Base-by-base conservation (phyloP, 2,888 invertebrate species). In the Idaea aversata region DNA sequence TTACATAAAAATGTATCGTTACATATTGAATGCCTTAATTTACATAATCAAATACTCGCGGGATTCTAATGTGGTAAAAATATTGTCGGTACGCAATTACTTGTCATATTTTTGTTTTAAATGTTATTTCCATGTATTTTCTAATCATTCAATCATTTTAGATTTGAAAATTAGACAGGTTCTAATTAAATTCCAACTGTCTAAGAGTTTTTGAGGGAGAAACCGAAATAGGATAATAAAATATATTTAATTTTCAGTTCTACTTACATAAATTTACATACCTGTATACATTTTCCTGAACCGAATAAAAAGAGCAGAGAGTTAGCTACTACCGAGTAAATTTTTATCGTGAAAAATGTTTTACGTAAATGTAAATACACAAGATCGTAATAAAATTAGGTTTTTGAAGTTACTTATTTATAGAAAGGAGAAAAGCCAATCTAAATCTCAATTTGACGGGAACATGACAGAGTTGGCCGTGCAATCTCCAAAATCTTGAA, bases 1-100 rank as follows among this genome's bases (percentile, higher is more conserved):
- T 74, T 68, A 70, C 72, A 71, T 72, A 76, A 74, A 79, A 77
- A 77, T 72, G 69, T 72, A 70, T 70, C 65, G 60, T 61, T 25
- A 59, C 59, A 59, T 63, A 63, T 70, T 70, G 71, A 74, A 71
- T 63, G 61, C 25, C 62, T 67, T 66, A 65, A 69, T 69, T 67
- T 69, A 61, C 65, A 67, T 65, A 16, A 47, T 63, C 64, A 67
- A 61, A 66, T 64, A 64, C 65, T 66, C 59, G 65, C 62, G 60
- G 64, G 61, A 63, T 25, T 59, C 47, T 47, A 47, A 47, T 47
- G 7, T 47, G 47, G 47, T 5, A 47, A 47, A 47, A 47, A 47
- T 47, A 47, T 47, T 47, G 47, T 47, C 13, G 47, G 47, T 47
- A 47, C 47, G 47, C 47, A 47, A 47, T 47, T 47, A 47, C 47